phyloP scores from a whole-genome alignment of 2,888 invertebrate species.

The Pseudeuparius sepicola region DNA sequence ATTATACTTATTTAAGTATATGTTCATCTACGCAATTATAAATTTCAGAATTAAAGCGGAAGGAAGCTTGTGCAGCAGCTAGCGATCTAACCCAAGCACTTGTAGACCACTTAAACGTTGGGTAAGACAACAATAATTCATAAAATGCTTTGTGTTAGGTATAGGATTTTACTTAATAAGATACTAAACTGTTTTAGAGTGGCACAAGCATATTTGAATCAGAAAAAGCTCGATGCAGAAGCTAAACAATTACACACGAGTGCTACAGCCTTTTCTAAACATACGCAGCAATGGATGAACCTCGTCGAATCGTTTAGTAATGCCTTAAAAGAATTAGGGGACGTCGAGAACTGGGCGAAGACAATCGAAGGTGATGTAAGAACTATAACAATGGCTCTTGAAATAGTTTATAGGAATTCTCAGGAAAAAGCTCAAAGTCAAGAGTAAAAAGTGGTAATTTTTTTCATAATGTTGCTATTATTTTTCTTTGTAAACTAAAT shows the following conservation, averaged over 20 bases:
- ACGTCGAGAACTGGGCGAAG: conserved; percentile 97
- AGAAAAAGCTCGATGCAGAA: conserved; percentile 94
- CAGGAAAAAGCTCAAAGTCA: conserved; percentile 36
- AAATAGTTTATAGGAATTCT: conserved; percentile 81
- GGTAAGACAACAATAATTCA: conserved; percentile 50
- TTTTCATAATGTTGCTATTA: too few relatives aligned
- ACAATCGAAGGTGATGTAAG: conserved; percentile 95
- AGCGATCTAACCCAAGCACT: conserved; percentile 86
- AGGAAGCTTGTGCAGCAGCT: conserved; percentile 87
- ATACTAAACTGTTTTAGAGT: conserved; percentile 69
- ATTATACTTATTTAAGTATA: too few relatives aligned
- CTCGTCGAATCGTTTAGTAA: conserved; percentile 81
- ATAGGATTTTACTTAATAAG: too few relatives aligned
- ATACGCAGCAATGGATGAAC: conserved; percentile 94
- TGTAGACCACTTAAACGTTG: conserved; percentile 95
- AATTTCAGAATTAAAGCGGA: conserved; percentile 73
- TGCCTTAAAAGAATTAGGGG: conserved; percentile 90
- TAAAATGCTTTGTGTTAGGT: too few relatives aligned
- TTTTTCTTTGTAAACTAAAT: too few relatives aligned
- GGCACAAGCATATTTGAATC: conserved; percentile 96
- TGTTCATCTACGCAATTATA: background rate
- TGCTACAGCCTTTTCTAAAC: conserved; percentile 89
- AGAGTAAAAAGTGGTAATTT: too few relatives aligned
- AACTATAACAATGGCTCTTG: conserved; percentile 82
- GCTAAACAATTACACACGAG: conserved; percentile 91